A percentile compares a stretch with the other conserved stretches of the same genome.
phyloP scores from a whole-genome alignment of 1,140 invertebrate genomes.

The Hylaeus volcanicus region DNA sequence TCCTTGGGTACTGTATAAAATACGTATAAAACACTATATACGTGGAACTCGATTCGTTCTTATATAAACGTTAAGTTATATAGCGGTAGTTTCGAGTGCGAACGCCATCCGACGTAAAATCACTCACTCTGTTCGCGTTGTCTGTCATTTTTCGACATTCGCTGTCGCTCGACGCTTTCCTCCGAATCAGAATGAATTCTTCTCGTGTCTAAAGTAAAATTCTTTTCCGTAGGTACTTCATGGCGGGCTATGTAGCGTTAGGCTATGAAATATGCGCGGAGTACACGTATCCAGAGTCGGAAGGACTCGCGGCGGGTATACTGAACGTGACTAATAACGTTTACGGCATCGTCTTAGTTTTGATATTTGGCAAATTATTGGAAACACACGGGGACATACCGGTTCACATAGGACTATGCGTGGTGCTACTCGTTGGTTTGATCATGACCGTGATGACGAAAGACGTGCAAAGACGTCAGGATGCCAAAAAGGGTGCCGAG shows the following conservation, averaged over 20 bases:
- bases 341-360: conserved; percentile 83
- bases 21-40: no score
- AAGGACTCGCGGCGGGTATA: conserved; percentile 84
- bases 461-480: conserved; percentile 82
- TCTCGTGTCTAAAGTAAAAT: not conserved
- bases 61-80: not conserved
- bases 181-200: not conserved
- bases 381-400: conserved; percentile 67
- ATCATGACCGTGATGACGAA: conserved; percentile 82
- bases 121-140: not conserved
- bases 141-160: not conserved
- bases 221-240: conserved; percentile 81
- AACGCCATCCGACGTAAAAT: not conserved
- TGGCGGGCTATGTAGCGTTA: conserved; percentile 87
- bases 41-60: not conserved
- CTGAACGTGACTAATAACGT: conserved; percentile 85
- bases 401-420: conserved; percentile 76
- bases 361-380: conserved; percentile 68
- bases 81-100: no score
- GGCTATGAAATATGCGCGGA: conserved; percentile 90
- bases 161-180: no score
- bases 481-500: conserved; percentile 60
- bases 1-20: conserved; percentile 79
- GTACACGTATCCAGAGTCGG: conserved; percentile 87
- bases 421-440: conserved; percentile 78